Percentiles rank a stretch among this genome's conserved stretches.
Evolutionary conservation across 2,888 invertebrate genomes (phyloP).

Genomic region (Dysmachus trigonus): DNA sequence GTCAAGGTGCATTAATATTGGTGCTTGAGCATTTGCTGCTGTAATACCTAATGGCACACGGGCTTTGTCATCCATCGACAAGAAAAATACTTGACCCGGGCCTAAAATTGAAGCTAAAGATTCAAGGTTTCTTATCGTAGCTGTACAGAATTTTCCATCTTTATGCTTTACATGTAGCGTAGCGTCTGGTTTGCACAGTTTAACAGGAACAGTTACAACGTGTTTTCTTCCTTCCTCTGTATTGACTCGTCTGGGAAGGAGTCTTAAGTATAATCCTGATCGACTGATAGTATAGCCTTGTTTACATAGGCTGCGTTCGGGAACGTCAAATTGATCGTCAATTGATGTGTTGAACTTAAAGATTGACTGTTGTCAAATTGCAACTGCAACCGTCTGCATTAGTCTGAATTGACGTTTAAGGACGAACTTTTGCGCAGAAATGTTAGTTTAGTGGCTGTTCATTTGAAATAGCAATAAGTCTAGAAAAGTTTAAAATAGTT

Average conservation of each 20-base stretch:
- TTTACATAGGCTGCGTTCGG: no score
- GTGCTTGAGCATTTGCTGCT: conserved; percentile 58
- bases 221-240: conserved; percentile 35
- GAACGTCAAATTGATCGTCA: no score
- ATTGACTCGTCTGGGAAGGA: conserved; percentile 24
- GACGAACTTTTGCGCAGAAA: no score
- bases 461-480: no score
- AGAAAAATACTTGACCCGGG: conserved; percentile 35
- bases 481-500: no score
- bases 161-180: conserved; percentile 37
- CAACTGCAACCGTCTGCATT: no score
- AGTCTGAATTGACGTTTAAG: no score
- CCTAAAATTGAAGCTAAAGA: conserved; percentile 32
- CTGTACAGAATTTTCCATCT: conserved; percentile 44
- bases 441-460: no score
- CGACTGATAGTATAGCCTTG: conserved; percentile 29
- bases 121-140: conserved; percentile 22
- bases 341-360: no score
- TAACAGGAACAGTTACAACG: conserved; percentile 40
- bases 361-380: no score
- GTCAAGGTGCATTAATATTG: conserved; percentile 52
- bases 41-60: conserved; percentile 58
- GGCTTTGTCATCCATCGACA: conserved; percentile 56
- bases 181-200: background rate
- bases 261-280: conserved; percentile 37